Base-by-base conservation (phyloP, 1,140 invertebrate species). In the Acromyrmex heyeri region DNA sequence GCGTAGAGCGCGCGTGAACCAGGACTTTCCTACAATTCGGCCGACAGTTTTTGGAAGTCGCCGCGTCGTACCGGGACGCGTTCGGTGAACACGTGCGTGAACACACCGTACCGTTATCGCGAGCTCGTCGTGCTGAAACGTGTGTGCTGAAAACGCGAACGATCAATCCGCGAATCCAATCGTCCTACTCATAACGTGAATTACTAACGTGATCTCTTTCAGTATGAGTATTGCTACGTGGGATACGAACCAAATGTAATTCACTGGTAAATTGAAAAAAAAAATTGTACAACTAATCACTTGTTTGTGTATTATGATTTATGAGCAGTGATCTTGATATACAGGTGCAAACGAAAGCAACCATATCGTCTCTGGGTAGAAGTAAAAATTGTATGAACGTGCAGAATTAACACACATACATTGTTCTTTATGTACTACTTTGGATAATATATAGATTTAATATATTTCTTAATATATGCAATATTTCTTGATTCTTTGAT, bases 21-120 rank as follows among this genome's bases (percentile, higher is more conserved):
- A 61, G 38, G 67, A 70, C 75, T 27, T 83, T 72, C 14, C 55
- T 61, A 34, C 76, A 79, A 83, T 87, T 89, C 89, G 38, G 55
- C 16, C 16, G 53, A 55, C 88, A 89, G 88, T 90, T 90, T 90
- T 89, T 67, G 53, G 38, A 83, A 90, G 73, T 75, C 87, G n/a
- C 12, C 76, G 75, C 27, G 12, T 3, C 85, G 75, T 30, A n/a
- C 14, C 55, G 73, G 30, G 14, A 65, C 65, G 55, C 12, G 59
- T 48, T 14, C 18, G 27, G 30, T 65, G 30, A 3, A 79, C 78
- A 57, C 50, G 65, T 59, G 78, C 8, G n/a, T 27, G 8, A 27
- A 62, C 24, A n/a, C 61, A 34, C 30, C n/a, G n/a, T n/a, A 34
- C 14, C 18, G 53, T 30, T 59, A 21, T 61, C 67, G 53, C 67